These are phyloP conservation scores for Megaptera novaeangliae DNA, from an alignment of 2,113 vertebrate species.

Conservation along the genomic window DNA sequence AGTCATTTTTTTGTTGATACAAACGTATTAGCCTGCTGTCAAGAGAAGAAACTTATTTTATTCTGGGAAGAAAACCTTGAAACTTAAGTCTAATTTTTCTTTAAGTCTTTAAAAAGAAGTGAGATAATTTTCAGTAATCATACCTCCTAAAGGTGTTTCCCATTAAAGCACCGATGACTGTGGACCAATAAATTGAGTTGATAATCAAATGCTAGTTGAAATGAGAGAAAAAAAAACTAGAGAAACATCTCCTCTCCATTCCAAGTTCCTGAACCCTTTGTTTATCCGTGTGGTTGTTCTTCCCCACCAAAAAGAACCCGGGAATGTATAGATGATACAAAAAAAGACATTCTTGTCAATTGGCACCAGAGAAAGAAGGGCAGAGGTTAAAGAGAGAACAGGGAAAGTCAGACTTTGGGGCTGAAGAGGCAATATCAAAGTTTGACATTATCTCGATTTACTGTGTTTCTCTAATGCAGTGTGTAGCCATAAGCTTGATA, in stretches of 20 bases:
- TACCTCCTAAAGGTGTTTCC: neutral
- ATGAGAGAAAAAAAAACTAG: neutral
- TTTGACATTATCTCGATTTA: neutral
- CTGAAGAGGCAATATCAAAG: neutral
- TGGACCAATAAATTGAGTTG: neutral
- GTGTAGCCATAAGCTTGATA: neutral
- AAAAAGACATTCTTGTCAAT: slow-evolving; percentile 8
- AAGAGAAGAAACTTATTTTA: neutral
- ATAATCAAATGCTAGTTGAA: neutral
- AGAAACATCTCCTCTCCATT: neutral
- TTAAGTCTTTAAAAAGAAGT: neutral
- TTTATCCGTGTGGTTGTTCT: neutral
- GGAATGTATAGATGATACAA: neutral
- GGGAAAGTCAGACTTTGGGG: neutral
- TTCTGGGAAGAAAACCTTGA: neutral
- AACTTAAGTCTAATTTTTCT: neutral
- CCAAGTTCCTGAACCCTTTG: neutral
- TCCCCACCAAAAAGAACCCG: neutral
- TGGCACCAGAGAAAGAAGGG: neutral
- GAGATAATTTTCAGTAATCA: neutral
- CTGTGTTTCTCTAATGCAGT: neutral
- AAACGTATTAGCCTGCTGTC: neutral
- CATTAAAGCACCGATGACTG: neutral
- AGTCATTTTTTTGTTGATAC: neutral
- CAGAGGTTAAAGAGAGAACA: slow-evolving; percentile 10